A percentile compares a stretch with the other conserved stretches of the same genome.
phyloP scores from a whole-genome alignment of 1,140 invertebrate genomes.

The Aporrectodea caliginosa region DNA sequence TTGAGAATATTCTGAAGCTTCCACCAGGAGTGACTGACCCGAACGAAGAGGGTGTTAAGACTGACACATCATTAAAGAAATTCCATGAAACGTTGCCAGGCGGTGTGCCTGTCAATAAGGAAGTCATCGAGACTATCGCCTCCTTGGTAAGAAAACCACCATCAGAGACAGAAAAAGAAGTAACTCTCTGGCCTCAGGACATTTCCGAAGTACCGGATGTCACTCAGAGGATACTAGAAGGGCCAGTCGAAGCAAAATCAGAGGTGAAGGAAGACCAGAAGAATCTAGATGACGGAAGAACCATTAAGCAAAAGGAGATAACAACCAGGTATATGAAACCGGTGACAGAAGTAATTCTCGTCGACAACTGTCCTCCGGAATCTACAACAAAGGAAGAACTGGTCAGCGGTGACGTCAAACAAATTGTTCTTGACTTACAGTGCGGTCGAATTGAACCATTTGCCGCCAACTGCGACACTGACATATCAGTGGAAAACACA shows the following conservation, averaged over 20 bases:
- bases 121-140: neutral
- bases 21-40: constrained; percentile 23
- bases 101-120: neutral
- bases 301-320: neutral
- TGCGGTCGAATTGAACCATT: neutral
- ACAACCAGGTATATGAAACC: neutral
- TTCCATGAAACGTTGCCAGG: neutral
- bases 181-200: neutral
- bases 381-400: neutral
- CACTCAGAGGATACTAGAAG: neutral
- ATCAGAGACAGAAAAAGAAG: neutral
- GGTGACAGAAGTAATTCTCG: neutral
- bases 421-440: neutral
- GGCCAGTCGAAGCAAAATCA: neutral
- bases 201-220: neutral
- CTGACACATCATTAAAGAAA: neutral
- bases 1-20: constrained; percentile 16
- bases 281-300: neutral
- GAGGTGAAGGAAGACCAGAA: neutral
- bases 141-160: too few species aligned
- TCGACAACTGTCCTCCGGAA: neutral
- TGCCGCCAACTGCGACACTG: neutral
- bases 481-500: constrained; percentile 1
- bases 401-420: neutral
- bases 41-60: neutral